Evolutionary conservation across 2,797 vertebrate species (phyloP).

Genomic region (Pristis pectinata): DNA sequence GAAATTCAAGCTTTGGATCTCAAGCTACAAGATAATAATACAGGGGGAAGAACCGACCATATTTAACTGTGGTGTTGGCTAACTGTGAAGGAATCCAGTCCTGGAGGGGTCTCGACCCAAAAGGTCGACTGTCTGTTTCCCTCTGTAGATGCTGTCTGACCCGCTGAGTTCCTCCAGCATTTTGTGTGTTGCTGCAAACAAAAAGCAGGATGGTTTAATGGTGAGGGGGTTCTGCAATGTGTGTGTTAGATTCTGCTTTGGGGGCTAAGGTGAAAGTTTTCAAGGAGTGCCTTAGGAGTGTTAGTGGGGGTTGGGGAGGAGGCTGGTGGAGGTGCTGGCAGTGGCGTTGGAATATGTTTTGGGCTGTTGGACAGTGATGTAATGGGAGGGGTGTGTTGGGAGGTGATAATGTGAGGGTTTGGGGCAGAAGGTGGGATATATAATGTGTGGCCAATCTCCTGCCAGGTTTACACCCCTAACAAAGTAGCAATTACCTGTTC

Average conservation of each 20-base stretch:
- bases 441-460: background rate
- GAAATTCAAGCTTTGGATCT: background rate
- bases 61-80: background rate
- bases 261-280: background rate
- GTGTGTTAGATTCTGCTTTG: background rate
- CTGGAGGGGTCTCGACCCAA: too few relatives aligned
- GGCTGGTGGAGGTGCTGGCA: background rate
- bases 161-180: too few relatives aligned
- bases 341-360: too few relatives aligned
- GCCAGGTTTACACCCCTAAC: background rate
- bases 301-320: background rate
- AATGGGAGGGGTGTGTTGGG: background rate
- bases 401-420: background rate
- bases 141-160: too few relatives aligned
- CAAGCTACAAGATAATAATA: background rate
- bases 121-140: too few relatives aligned
- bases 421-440: background rate
- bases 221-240: background rate
- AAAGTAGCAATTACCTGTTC: background rate
- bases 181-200: background rate
- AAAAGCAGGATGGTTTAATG: background rate
- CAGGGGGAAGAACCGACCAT: background rate
- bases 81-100: too few relatives aligned
- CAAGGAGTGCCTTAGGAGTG: background rate
- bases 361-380: too few relatives aligned